Evolutionary conservation across 2,888 invertebrate genomes (phyloP).

Genomic region (Meta bourneti): DNA sequence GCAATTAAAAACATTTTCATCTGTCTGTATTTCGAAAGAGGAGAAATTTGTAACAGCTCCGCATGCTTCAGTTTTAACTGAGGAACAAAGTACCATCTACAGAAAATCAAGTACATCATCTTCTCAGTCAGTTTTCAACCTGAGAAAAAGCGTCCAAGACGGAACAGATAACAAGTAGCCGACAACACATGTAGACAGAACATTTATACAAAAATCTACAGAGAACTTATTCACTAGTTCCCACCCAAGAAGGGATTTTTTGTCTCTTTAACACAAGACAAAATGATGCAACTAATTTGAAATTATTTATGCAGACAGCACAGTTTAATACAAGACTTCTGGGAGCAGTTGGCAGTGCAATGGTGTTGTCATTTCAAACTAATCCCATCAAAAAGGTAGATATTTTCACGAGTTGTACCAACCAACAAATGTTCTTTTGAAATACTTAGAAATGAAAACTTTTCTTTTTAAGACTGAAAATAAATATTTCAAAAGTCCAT

Average conservation of each 20-base stretch:
- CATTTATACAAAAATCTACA: slow-evolving; percentile 58
- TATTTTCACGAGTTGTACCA: slow-evolving; percentile 16
- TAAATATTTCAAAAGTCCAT: background rate
- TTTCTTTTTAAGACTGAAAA: background rate
- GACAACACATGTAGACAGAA: slow-evolving; percentile 45
- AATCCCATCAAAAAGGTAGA: slow-evolving; percentile 10
- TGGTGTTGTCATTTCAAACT: slow-evolving; percentile 7
- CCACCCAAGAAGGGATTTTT: slow-evolving; percentile 28
- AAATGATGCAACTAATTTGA: slow-evolving; percentile 20
- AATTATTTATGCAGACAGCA: slow-evolving; percentile 43
- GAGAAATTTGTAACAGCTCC: slow-evolving; percentile 16
- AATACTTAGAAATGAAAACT: background rate
- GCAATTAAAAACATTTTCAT: background rate
- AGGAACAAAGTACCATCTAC: slow-evolving; percentile 74
- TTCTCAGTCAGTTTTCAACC: slow-evolving; percentile 54
- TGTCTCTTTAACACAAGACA: background rate
- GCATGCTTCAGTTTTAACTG: slow-evolving; percentile 49
- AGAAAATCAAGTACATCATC: slow-evolving; percentile 55
- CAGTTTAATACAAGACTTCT: slow-evolving; percentile 35
- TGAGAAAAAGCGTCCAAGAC: slow-evolving; percentile 62
- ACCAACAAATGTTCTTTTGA: background rate
- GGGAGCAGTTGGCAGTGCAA: slow-evolving; percentile 44
- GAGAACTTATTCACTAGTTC: slow-evolving; percentile 14
- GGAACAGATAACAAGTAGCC: slow-evolving; percentile 53
- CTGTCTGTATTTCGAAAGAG: background rate